Percentiles rank a stretch among this genome's conserved stretches.
Conservation (phyloP, 2,113 vertebrate genomes). For the Crotalus tigris region DNA sequence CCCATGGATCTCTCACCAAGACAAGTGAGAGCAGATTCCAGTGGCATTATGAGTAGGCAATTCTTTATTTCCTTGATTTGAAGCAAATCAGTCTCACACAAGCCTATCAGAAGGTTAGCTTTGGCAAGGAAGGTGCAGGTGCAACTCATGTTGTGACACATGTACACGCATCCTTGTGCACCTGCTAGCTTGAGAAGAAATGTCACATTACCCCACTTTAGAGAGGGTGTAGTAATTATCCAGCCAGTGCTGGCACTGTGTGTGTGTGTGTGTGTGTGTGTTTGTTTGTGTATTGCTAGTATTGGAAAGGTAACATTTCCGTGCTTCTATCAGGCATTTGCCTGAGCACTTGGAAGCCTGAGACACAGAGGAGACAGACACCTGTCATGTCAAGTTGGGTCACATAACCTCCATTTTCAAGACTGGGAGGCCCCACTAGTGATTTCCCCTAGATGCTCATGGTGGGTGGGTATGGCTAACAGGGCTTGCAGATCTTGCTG, state of each 20-base stretch:
- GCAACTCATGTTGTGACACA: neutral
- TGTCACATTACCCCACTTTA: slow-evolving; percentile 1
- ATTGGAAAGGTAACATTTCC: neutral
- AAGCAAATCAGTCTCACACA: neutral
- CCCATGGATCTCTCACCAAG: neutral
- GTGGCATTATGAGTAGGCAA: neutral
- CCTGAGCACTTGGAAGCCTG: neutral
- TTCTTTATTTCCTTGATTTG: slow-evolving; percentile 1
- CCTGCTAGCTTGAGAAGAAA: neutral
- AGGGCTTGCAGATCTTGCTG: neutral
- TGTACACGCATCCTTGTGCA: rapidly evolving
- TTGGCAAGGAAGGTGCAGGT: neutral
- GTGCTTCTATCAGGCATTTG: neutral
- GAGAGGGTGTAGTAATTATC: neutral
- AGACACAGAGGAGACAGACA: neutral
- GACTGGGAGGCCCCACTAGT: neutral
- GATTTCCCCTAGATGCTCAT: slow-evolving; percentile 8
- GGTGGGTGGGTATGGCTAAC: neutral
- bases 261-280: neutral
- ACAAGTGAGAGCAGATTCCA: neutral
- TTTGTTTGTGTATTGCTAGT: neutral
- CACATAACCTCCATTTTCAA: slow-evolving; percentile 1
- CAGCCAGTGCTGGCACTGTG: slow-evolving; percentile 7
- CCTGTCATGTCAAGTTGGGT: neutral
- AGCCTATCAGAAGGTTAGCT: neutral